Percentiles rank a stretch among this genome's conserved stretches.
These are phyloP conservation scores for Eudasyphora cyanicolor DNA, from an alignment of 2,888 invertebrate genomes.

Conservation along the genomic window DNA sequence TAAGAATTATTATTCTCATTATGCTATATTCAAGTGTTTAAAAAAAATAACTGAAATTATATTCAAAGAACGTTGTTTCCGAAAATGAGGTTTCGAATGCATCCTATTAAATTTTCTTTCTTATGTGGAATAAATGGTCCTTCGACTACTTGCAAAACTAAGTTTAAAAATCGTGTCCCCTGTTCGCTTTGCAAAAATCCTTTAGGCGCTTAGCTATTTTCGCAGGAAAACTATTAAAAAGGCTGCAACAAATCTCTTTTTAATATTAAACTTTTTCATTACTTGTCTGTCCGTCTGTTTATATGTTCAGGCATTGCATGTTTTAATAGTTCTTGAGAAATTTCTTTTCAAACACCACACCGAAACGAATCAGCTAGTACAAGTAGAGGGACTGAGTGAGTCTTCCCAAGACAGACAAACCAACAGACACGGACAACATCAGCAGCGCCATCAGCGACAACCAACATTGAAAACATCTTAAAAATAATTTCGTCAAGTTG, in stretches of 20 bases:
- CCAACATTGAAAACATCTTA: constrained; percentile 14
- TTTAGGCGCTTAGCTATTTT: background rate
- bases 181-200: too few relatives aligned
- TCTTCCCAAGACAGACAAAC: background rate
- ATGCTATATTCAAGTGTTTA: too few relatives aligned
- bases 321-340: constrained; percentile 42
- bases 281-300: background rate
- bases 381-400: background rate
- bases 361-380: background rate
- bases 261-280: background rate
- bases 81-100: too few relatives aligned
- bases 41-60: too few relatives aligned
- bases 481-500: constrained; percentile 45
- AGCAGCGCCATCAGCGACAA: background rate
- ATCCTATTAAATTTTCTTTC: too few relatives aligned
- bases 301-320: too few relatives aligned
- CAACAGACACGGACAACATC: background rate
- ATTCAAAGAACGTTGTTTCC: too few relatives aligned
- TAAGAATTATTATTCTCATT: too few relatives aligned
- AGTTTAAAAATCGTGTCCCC: too few relatives aligned
- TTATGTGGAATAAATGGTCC: too few relatives aligned
- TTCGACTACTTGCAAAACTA: too few relatives aligned
- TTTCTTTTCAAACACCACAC: constrained; percentile 6
- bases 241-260: background rate
- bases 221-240: background rate